Conservation (phyloP, 37 sponge, comb jelly and placozoan species). For the Oscarella lobularis region DNA sequence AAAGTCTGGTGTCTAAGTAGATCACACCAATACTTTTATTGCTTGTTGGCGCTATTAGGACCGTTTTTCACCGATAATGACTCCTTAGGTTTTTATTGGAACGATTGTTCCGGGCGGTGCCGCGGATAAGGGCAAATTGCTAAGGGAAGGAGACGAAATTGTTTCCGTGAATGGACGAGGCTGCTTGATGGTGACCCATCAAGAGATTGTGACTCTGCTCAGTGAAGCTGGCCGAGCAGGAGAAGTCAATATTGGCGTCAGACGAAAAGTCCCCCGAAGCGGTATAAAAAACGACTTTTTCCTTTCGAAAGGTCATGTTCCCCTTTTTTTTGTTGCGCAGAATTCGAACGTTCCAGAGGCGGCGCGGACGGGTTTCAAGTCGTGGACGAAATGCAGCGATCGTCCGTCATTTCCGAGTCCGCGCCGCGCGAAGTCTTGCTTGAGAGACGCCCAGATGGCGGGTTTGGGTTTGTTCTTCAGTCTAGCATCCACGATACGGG, state of each 20-base stretch:
- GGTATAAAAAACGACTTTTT: neutral
- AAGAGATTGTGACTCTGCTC: neutral
- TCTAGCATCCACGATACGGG: constrained; percentile 33
- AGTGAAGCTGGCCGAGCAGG: neutral
- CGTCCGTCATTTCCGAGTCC: neutral
- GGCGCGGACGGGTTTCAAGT: too few species aligned
- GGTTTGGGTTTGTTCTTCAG: constrained; percentile 91
- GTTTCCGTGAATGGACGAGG: neutral
- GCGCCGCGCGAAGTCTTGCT: neutral
- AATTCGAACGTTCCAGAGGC: too few species aligned
- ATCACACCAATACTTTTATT: too few species aligned
- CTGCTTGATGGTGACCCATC: neutral
- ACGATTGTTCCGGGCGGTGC: constrained; percentile 56
- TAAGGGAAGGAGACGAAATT: constrained; percentile 16
- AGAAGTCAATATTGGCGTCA: neutral
- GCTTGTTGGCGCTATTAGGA: too few species aligned
- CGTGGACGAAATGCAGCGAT: too few species aligned
- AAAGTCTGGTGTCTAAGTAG: too few species aligned
- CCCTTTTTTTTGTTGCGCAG: too few species aligned
- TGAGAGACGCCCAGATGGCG: constrained; percentile 22
- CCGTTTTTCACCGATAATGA: too few species aligned
- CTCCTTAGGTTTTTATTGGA: constrained; percentile 54
- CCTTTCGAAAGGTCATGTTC: too few species aligned
- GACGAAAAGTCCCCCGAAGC: neutral
- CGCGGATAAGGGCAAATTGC: constrained; percentile 39